Percentiles rank a stretch among this genome's conserved stretches.
phyloP scores from a whole-genome alignment of 2,113 vertebrate species.

The Phyllopteryx taeniolatus region DNA sequence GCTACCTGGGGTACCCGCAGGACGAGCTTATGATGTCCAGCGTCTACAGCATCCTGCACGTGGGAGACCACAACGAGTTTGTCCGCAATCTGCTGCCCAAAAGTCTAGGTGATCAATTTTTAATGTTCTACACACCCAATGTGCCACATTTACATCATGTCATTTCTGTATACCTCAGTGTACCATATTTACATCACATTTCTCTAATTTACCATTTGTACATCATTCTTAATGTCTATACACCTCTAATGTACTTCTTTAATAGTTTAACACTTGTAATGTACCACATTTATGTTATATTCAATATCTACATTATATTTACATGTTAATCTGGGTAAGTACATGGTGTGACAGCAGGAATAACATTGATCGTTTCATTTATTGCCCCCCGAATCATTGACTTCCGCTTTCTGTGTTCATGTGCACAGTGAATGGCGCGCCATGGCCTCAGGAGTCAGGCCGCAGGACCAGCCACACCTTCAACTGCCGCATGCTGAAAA shows the following conservation, averaged over 20 bases:
- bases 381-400: neutral
- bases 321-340: too few species aligned
- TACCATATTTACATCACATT: too few species aligned
- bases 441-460: conserved; percentile 86
- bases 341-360: neutral
- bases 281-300: too few species aligned
- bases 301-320: too few species aligned
- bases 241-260: too few species aligned
- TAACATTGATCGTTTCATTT: neutral
- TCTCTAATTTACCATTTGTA: too few species aligned
- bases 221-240: too few species aligned
- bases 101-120: conserved; percentile 78
- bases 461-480: conserved; percentile 90
- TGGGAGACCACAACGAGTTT: conserved; percentile 93
- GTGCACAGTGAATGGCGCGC: conserved; percentile 77
- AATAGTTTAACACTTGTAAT: neutral
- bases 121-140: neutral
- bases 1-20: conserved; percentile 90
- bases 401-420: neutral
- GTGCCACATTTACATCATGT: too few species aligned
- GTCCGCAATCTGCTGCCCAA: conserved; percentile 91
- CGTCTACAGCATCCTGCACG: conserved; percentile 94
- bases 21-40: conserved; percentile 96
- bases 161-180: too few species aligned
- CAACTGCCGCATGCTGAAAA: conserved; percentile 93